phyloP scores from a whole-genome alignment of 2,888 invertebrate genomes.

The Euclidia mi region DNA sequence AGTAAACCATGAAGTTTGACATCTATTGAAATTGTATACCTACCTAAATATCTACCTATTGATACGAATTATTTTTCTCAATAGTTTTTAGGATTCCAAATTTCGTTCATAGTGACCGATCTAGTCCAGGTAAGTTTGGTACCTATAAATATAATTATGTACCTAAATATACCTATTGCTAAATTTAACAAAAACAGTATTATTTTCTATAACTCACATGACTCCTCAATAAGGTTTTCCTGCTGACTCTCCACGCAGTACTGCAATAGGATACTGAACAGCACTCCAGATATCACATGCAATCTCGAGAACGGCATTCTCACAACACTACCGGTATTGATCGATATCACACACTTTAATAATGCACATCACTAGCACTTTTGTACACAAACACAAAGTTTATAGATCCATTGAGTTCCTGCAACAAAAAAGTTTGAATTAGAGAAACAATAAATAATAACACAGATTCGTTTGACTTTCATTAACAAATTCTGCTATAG shows the following conservation, averaged over 20 bases:
- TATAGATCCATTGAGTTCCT: slow-evolving; percentile 40
- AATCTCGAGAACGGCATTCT: slow-evolving; percentile 67
- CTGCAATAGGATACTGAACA: slow-evolving; percentile 71
- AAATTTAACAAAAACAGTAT: too few relatives aligned
- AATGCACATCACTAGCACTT: slow-evolving; percentile 66
- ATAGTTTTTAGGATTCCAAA: too few relatives aligned
- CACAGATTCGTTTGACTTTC: neutral
- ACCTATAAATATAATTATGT: too few relatives aligned
- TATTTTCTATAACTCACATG: slow-evolving; percentile 77
- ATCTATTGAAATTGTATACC: too few relatives aligned
- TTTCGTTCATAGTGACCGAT: too few relatives aligned
- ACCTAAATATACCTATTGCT: too few relatives aligned
- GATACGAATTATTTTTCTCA: too few relatives aligned
- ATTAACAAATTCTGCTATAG: neutral
- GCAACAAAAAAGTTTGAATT: slow-evolving; percentile 50
- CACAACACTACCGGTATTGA: slow-evolving; percentile 58
- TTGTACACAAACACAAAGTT: slow-evolving; percentile 20
- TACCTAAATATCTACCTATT: too few relatives aligned
- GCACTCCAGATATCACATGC: slow-evolving; percentile 67
- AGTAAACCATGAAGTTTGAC: too few relatives aligned
- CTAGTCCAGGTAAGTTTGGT: too few relatives aligned
- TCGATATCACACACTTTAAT: slow-evolving; percentile 57
- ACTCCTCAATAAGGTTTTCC: slow-evolving; percentile 83
- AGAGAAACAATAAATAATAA: neutral
- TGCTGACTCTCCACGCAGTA: slow-evolving; percentile 78